Percentiles rank a stretch among this genome's conserved stretches.
Conservation (phyloP, 2,797 vertebrate species). For the Mus spretus region DNA sequence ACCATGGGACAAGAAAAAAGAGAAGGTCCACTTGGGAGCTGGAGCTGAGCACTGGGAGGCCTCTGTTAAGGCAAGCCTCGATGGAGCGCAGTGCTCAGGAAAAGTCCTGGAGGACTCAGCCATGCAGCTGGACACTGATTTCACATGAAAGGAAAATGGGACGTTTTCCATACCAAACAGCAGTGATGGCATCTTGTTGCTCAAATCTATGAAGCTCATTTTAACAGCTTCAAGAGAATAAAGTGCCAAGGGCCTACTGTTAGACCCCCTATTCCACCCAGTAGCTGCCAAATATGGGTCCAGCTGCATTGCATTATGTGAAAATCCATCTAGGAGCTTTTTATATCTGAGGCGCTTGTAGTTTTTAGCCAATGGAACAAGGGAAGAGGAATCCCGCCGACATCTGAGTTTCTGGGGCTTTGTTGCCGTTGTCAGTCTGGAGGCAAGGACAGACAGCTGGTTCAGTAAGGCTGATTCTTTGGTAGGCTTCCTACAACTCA, state of each 20-base stretch:
- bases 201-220: constrained; percentile 80
- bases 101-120: constrained; percentile 76
- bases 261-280: constrained; percentile 83
- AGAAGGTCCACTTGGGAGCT: constrained; percentile 87
- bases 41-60: not conserved
- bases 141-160: constrained; percentile 86
- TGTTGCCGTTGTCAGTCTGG: constrained; percentile 81
- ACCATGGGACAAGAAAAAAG: constrained; percentile 86
- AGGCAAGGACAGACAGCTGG: constrained; percentile 88
- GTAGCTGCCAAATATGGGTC: constrained; percentile 83
- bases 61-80: constrained; percentile 68
- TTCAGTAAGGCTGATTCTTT: constrained; percentile 88
- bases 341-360: constrained; percentile 82
- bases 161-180: constrained; percentile 76
- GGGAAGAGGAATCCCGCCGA: constrained; percentile 79
- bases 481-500: constrained; percentile 83
- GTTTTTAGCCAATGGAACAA: constrained; percentile 83
- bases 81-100: constrained; percentile 80
- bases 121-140: constrained; percentile 74
- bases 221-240: constrained; percentile 84
- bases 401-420: constrained; percentile 52
- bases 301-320: constrained; percentile 84
- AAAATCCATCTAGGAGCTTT: constrained; percentile 87
- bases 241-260: constrained; percentile 86
- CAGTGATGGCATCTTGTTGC: constrained; percentile 75